phyloP scores from a whole-genome alignment of 2,113 vertebrate species.

The Tamias sibiricus region DNA sequence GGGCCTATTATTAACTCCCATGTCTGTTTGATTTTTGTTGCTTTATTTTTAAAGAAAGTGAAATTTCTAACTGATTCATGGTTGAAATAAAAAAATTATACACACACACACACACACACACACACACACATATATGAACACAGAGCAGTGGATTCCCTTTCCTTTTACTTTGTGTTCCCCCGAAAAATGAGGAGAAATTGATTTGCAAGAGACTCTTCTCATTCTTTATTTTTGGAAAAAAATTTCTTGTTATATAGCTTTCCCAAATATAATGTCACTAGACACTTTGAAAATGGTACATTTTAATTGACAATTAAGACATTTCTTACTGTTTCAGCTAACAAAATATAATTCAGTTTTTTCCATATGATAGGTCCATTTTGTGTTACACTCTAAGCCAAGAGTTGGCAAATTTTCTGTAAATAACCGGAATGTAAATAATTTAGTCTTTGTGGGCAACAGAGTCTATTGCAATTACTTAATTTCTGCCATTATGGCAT shows the following conservation, averaged over 20 bases:
- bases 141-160: not conserved
- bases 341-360: not conserved
- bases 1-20: not conserved
- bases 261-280: not conserved
- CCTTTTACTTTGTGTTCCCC: not conserved
- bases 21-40: not conserved
- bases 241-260: not conserved
- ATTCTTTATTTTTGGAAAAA: not conserved
- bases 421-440: not conserved
- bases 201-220: not conserved
- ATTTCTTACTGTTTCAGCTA: not conserved
- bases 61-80: not conserved
- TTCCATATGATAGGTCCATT: not conserved
- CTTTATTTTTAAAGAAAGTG: not conserved
- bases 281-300: not conserved
- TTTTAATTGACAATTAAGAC: too few relatives aligned
- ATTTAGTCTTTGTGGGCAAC: not conserved
- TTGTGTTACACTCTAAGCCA: not conserved
- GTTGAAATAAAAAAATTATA: not conserved
- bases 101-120: too few relatives aligned
- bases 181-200: not conserved
- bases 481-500: not conserved
- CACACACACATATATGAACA: not conserved
- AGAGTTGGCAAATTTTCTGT: not conserved
- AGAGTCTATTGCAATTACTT: not conserved